Conservation (phyloP, 2,888 invertebrate genomes). For the Dynastes tityus region DNA sequence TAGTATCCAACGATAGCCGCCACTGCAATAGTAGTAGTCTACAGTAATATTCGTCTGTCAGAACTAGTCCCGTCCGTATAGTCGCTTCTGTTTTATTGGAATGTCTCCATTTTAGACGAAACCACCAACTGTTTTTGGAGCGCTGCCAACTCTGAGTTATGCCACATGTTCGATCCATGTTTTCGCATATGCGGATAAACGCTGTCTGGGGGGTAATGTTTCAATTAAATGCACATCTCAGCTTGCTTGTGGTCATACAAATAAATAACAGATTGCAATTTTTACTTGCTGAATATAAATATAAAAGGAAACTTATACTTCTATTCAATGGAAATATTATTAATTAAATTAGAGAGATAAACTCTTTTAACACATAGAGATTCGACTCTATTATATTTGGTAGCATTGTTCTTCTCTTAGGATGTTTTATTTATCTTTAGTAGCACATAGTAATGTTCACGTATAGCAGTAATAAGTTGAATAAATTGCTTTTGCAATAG, state of each 20-base stretch:
- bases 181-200: constrained; percentile 16
- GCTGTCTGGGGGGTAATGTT: constrained; percentile 6
- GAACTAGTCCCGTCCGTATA: background rate
- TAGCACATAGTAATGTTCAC: too few species aligned
- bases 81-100: constrained; percentile 28
- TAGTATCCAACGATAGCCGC: background rate
- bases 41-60: constrained; percentile 10
- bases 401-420: too few species aligned
- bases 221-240: background rate
- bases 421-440: too few species aligned
- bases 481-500: too few species aligned
- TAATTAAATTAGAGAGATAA: too few species aligned
- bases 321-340: too few species aligned
- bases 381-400: too few species aligned
- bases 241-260: background rate
- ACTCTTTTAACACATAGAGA: too few species aligned
- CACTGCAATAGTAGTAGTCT: constrained; percentile 5
- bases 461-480: too few species aligned
- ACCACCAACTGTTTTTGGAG: constrained; percentile 40
- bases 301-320: too few species aligned
- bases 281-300: background rate
- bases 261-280: background rate
- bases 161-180: constrained; percentile 31
- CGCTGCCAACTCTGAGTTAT: constrained; percentile 38
- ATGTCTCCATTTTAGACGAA: constrained; percentile 34